A percentile compares a stretch with the other conserved stretches of the same genome.
Conservation (phyloP, 1,140 invertebrate species). For the Drosophila bipectinata region DNA sequence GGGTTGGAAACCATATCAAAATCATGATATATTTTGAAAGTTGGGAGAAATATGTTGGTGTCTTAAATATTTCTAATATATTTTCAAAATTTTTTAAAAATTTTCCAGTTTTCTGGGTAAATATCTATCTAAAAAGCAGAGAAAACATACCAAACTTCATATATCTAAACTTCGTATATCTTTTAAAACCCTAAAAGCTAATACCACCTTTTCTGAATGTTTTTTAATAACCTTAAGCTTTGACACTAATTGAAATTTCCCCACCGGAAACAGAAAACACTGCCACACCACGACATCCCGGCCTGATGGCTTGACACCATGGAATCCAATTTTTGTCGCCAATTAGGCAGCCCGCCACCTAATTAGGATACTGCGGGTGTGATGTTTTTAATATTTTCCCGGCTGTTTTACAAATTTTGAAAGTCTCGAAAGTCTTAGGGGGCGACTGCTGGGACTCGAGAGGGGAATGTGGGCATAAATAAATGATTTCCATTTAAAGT, state of each 20-base stretch:
- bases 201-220: background rate
- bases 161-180: no score
- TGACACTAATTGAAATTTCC: background rate
- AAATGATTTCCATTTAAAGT: slow-evolving; percentile 74
- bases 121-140: no score
- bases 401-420: slow-evolving; percentile 19
- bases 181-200: background rate
- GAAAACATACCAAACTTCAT: no score
- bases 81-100: no score
- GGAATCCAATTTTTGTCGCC: slow-evolving; percentile 21
- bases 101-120: no score
- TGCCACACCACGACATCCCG: background rate
- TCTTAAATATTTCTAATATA: no score
- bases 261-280: slow-evolving; percentile 15
- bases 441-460: background rate
- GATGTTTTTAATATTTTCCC: slow-evolving; percentile 47
- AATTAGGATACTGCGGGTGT: slow-evolving; percentile 63
- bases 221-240: background rate
- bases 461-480: slow-evolving; percentile 48
- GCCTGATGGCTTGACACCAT: background rate
- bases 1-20: no score
- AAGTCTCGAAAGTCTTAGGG: slow-evolving; percentile 17
- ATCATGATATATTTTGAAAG: no score
- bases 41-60: no score
- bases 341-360: slow-evolving; percentile 53